Base-by-base conservation (phyloP, 2,888 invertebrate species). In the Diadromus collaris region DNA sequence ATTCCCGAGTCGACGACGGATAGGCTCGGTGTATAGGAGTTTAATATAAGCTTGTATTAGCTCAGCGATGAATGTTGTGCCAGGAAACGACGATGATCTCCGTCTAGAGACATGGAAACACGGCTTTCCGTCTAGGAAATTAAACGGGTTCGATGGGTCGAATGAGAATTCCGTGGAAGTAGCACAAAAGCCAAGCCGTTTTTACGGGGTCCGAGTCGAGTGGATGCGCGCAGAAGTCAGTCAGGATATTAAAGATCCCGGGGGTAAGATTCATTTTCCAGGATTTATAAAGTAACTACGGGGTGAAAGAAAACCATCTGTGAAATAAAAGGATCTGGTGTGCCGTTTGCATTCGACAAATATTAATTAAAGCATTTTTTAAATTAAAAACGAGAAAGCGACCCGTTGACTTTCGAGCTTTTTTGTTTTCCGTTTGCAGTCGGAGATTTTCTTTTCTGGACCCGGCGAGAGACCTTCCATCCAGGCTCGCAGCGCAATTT, bases 361-460 rank as follows among this genome's bases (percentile, higher is more conserved):
- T 78, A 78, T 74, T 78, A 68, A 78, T 78, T 74, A 67, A 68
- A 29, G 38, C 41, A 61, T 74, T 54, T 63, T 56, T 74, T 41
- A 41, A 74, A 74, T 74, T 63, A 68, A 54, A n/a, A 78, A 41
- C n/a, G 78, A 48, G 38, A 44, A 56, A 21, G 21, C n/a, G 19
- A 32, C n/a, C 21, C 21, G 6, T 32, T 10, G 34, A n/a, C 6
- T n/a, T 29, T 6, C 16, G 27, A 56, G 19, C 29, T 56, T 29
- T 29, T 56, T n/a, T 56, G 21, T 54, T 27, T 16, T 27, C 13
- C 16, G 29, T 27, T 51, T 4, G 51, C 51, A 3, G 24, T 24
- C 51, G n/a, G n/a, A 51, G 51, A 51, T 51, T 51, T 51, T 21
- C 10, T 51, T 51, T 10, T 13, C 21, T 24, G 13, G 51, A 51